phyloP scores from a whole-genome alignment of 2,797 vertebrate genomes.

The Halcyon chelicuti region DNA sequence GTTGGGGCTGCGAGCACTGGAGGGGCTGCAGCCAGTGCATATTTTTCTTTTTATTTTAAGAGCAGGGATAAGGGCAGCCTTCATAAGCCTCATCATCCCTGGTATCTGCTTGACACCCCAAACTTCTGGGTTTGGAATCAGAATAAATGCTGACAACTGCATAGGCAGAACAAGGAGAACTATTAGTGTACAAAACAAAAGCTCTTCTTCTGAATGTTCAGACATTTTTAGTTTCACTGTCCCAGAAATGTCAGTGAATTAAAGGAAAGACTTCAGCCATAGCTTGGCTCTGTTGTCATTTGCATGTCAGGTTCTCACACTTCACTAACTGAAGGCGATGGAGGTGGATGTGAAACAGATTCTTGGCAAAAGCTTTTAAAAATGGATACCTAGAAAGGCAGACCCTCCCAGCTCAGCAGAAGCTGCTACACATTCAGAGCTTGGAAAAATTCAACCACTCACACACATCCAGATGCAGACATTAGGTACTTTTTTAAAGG shows the following conservation, averaged over 20 bases:
- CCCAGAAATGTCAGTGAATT: constrained; percentile 68
- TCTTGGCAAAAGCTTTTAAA: constrained; percentile 1
- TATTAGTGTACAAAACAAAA: constrained; percentile 51
- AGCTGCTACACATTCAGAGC: not conserved
- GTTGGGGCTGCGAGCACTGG: not conserved
- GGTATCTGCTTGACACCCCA: not conserved
- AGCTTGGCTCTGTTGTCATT: constrained; percentile 57
- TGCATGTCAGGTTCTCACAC: constrained; percentile 53
- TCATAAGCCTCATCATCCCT: not conserved
- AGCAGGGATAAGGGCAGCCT: not conserved
- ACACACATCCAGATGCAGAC: not conserved
- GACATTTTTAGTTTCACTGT: constrained; percentile 57
- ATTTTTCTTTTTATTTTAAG: not conserved
- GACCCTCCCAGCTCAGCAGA: not conserved
- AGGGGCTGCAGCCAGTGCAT: not conserved
- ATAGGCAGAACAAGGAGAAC: constrained; percentile 45
- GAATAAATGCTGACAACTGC: constrained; percentile 23
- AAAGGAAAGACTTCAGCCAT: not conserved
- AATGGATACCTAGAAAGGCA: not conserved
- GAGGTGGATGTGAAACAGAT: constrained; percentile 44
- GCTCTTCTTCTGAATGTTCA: constrained; percentile 37
- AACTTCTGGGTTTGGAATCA: not conserved
- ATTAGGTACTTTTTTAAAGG: not conserved
- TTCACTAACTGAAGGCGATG: constrained; percentile 20
- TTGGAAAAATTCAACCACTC: not conserved